phyloP scores from a whole-genome alignment of 2,797 vertebrate species.

The Periophthalmus magnuspinnatus region DNA sequence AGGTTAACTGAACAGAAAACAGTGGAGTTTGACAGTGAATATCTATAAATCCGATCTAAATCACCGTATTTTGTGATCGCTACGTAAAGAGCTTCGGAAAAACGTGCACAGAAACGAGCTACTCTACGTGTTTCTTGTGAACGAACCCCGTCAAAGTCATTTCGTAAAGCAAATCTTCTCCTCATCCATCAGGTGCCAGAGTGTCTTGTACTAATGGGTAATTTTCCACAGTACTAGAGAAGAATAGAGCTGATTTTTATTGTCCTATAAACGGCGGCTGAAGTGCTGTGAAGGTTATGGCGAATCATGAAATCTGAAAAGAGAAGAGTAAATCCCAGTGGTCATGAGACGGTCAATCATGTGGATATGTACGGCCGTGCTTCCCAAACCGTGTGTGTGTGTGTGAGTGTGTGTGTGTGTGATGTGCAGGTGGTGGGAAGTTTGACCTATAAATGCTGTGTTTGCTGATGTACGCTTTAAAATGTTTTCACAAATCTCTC shows the following conservation, averaged over 20 bases:
- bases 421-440: background rate
- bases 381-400: background rate
- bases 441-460: too few species aligned
- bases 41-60: constrained; percentile 10
- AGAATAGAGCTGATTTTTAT: constrained; percentile 35
- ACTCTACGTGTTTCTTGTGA: constrained; percentile 38
- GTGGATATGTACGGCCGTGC: background rate
- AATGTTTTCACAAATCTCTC: too few species aligned
- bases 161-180: constrained; percentile 35
- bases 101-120: constrained; percentile 37
- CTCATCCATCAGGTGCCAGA: constrained; percentile 3
- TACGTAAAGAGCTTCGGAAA: constrained; percentile 5
- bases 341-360: constrained; percentile 1
- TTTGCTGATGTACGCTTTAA: too few species aligned
- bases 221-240: constrained; percentile 52
- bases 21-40: background rate
- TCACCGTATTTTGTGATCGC: background rate
- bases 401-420: background rate
- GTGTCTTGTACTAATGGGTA: constrained; percentile 11
- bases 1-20: background rate
- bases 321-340: background rate
- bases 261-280: constrained; percentile 30
- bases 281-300: constrained; percentile 10
- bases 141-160: constrained; percentile 20
- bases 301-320: constrained; percentile 17